Conservation (phyloP, 2,888 invertebrate genomes). For the Empis stercorea region DNA sequence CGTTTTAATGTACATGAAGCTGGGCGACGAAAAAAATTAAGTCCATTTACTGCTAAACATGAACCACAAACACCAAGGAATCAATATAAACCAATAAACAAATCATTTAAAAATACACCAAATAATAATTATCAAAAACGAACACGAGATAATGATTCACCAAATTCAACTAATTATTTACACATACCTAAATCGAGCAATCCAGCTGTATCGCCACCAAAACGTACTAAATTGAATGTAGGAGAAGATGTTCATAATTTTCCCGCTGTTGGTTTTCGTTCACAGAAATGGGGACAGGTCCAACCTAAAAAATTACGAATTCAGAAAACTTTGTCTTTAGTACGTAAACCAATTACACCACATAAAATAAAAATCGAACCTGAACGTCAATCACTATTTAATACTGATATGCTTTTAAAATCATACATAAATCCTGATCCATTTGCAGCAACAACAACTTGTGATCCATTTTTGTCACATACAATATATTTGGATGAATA, state of each 20-base stretch:
- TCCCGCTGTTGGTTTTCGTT: background rate
- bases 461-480: conserved; percentile 53
- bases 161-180: conserved; percentile 2
- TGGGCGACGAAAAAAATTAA: conserved; percentile 6
- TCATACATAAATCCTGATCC: conserved; percentile 39
- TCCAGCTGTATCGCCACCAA: conserved; percentile 28
- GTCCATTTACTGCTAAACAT: background rate
- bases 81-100: background rate
- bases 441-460: conserved; percentile 41
- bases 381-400: conserved; percentile 25
- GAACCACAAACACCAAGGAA: conserved; percentile 4
- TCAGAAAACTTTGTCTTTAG: conserved; percentile 20
- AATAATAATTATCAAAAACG: conserved; percentile 1
- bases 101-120: background rate
- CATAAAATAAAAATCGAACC: conserved; percentile 19
- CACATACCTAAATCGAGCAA: background rate
- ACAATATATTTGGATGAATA: conserved; percentile 54
- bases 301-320: conserved; percentile 25
- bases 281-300: conserved; percentile 21
- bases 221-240: conserved; percentile 24
- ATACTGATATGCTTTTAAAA: conserved; percentile 31
- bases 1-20: conserved; percentile 32
- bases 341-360: conserved; percentile 26
- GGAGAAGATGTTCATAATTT: background rate
- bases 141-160: conserved; percentile 13